Base-by-base conservation (phyloP, 1,140 invertebrate species). In the Lasioglossum baleicum region DNA sequence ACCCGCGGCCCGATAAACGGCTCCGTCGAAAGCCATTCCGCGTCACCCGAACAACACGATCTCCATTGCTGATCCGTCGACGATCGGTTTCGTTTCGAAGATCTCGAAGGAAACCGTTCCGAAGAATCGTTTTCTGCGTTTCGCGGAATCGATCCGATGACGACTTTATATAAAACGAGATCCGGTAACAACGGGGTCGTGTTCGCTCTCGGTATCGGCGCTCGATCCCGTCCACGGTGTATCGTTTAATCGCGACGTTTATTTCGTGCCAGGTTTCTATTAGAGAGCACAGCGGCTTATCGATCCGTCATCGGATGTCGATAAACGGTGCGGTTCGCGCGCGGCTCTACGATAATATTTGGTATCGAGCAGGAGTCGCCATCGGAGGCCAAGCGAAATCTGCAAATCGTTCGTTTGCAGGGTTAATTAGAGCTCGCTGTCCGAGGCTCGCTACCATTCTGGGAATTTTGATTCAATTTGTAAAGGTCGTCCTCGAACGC, bases 291-390 rank as follows among this genome's bases (percentile, higher is more conserved):
- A 60, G 13, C 4, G 48, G 7, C 68, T 60, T 60, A 76, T 76
- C 20, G 74, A 69, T 76, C 22, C 40, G 17, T 69, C 66, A 69
- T 69, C 66, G 74, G 67, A 69, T 58, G 74, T 76, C 66, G 58
- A 60, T 60, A 69, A 69, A 26, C 31, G 20, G 20, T 35, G 26
- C 42, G 53, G 22, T 58, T 31, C 13, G 22, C 35, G 35, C 35
- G 35, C 35, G 35, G 35, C 35, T 5, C 35, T 5, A 35, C 17
- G 20, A 48, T 42, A 76, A 69, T 44, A 69, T 76, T 76, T 60
- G 65, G 65, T 22, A 76, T 75, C 11, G 8, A 15, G 48, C 5
- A 7, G 13, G 60, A 35, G 35, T 35, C 35, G 35, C 35, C 35
- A 35, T 35, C 35, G 35, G 35, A 35, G 35, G 35, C 58, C 17